Evolutionary conservation across 2,113 vertebrate genomes (phyloP).

Genomic region (Corythoichthys haematopterus): DNA sequence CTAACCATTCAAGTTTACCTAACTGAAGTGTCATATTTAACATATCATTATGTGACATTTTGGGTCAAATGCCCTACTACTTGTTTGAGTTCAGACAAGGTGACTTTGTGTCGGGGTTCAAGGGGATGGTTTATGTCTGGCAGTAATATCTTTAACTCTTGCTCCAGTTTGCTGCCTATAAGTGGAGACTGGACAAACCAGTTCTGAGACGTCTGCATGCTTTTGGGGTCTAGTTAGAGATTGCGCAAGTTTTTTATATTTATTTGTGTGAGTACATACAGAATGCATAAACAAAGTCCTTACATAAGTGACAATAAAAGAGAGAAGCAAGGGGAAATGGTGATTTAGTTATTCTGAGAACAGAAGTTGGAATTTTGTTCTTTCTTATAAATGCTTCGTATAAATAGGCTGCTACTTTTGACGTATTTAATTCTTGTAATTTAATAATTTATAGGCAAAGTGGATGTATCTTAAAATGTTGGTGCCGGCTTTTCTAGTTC

Average conservation of each 20-base stretch:
- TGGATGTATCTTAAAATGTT: not conserved
- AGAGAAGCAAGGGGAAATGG: not conserved
- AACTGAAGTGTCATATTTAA: not conserved
- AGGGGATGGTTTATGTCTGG: not conserved
- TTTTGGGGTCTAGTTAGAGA: conserved; percentile 8
- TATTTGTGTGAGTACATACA: too few relatives aligned
- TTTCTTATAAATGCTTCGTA: rapidly evolving
- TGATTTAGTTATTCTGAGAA: not conserved
- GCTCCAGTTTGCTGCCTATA: not conserved
- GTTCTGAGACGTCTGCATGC: conserved; percentile 21
- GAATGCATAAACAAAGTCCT: not conserved
- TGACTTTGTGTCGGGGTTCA: not conserved
- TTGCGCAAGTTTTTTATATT: not conserved
- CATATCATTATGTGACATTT: not conserved
- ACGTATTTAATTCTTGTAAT: not conserved
- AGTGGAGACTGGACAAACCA: conserved; percentile 43
- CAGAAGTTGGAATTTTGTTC: not conserved
- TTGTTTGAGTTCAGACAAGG: not conserved
- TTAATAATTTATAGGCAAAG: not conserved
- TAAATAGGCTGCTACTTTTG: not conserved
- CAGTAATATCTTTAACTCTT: not conserved
- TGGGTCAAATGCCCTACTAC: not conserved
- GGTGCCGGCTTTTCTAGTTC: conserved; percentile 1
- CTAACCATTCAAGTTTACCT: conserved; percentile 1
- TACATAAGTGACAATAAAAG: not conserved